A percentile compares a stretch with the other conserved stretches of the same genome.
phyloP scores from a whole-genome alignment of 2,797 vertebrate genomes.

The Heteromormyrus szaboi region DNA sequence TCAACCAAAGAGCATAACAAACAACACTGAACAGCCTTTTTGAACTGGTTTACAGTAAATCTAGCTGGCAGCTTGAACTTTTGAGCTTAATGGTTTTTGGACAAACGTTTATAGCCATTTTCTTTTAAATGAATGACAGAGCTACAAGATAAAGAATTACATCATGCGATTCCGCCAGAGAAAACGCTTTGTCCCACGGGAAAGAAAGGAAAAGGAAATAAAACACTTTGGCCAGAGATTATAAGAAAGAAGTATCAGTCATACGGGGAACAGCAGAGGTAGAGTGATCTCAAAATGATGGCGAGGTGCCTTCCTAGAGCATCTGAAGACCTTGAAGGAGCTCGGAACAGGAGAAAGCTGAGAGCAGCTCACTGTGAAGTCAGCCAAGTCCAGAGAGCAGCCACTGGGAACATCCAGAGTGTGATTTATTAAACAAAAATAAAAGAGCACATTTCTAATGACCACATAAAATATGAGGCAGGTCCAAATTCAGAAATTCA shows the following conservation, averaged over 20 bases:
- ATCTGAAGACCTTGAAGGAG: constrained; percentile 11
- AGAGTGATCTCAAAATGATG: not conserved
- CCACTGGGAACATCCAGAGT: not conserved
- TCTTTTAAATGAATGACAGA: not conserved
- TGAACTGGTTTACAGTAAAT: not conserved
- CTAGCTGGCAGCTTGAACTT: not conserved
- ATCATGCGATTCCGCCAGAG: constrained; percentile 18
- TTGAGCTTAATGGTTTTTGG: not conserved
- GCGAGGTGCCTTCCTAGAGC: not conserved
- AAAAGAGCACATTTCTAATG: constrained; percentile 11
- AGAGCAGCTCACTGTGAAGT: not conserved
- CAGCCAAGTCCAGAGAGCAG: not conserved
- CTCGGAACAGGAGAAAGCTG: constrained; percentile 5
- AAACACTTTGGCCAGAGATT: constrained; percentile 13
- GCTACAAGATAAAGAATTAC: not conserved
- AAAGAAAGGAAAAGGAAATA: not conserved
- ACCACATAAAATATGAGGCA: constrained; percentile 8
- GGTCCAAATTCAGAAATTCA: constrained; percentile 20
- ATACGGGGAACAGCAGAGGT: constrained; percentile 32
- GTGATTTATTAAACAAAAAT: constrained; percentile 19
- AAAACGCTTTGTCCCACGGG: constrained; percentile 10
- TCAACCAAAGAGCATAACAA: not conserved
- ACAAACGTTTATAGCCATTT: not conserved
- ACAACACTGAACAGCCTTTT: not conserved
- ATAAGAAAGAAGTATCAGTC: constrained; percentile 37